Evolutionary conservation across 2,888 invertebrate species (phyloP).

Genomic region (Athalia cordata): DNA sequence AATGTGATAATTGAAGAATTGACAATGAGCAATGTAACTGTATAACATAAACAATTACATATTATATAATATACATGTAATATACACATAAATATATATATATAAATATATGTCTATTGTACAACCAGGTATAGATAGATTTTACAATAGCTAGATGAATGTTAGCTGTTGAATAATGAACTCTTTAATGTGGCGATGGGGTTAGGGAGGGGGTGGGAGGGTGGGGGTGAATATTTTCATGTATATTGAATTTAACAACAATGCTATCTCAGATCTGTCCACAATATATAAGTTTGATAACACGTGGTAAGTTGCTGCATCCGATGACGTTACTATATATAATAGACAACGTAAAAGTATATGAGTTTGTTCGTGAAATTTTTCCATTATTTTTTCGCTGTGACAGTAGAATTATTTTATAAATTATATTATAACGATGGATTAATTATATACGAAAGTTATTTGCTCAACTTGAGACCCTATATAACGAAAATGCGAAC

Average conservation of each 20-base stretch:
- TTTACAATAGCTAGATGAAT: constrained; percentile 57
- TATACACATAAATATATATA: constrained; percentile 19
- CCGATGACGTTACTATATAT: background rate
- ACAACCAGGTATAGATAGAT: constrained; percentile 56
- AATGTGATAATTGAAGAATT: constrained; percentile 73
- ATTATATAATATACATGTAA: constrained; percentile 4
- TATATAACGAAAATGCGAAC: background rate
- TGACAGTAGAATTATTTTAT: background rate
- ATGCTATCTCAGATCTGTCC: constrained; percentile 68
- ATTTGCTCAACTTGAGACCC: background rate
- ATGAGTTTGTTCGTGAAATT: background rate
- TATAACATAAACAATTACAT: constrained; percentile 56
- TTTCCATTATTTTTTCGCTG: background rate
- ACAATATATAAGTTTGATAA: constrained; percentile 53
- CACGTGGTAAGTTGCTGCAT: constrained; percentile 13
- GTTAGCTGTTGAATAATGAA: constrained; percentile 43
- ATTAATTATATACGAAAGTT: background rate
- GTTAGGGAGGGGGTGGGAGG: constrained; percentile 10
- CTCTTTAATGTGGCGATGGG: background rate
- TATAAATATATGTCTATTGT: background rate
- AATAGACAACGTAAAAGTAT: background rate
- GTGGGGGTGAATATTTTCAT: constrained; percentile 37
- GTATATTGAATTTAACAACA: constrained; percentile 48
- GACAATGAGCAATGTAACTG: constrained; percentile 73
- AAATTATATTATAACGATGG: background rate